A percentile compares a stretch with the other conserved stretches of the same genome.
phyloP scores from a whole-genome alignment of 1,140 invertebrate genomes.

The Eupeodes corollae region DNA sequence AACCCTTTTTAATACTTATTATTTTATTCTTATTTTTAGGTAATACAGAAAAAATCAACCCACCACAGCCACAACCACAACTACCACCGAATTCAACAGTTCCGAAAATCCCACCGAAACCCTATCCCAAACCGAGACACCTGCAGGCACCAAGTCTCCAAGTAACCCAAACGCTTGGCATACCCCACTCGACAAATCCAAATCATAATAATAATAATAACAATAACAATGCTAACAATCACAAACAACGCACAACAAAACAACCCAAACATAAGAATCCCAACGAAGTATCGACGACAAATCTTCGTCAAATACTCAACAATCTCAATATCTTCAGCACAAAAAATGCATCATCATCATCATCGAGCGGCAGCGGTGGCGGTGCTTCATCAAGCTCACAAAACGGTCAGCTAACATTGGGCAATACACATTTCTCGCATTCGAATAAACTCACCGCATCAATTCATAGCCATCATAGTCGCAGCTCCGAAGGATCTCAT shows the following conservation, averaged over 20 bases:
- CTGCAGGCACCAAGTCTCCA: slow-evolving; percentile 5
- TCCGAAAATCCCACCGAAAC: slow-evolving; percentile 17
- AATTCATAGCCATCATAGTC: slow-evolving; percentile 35
- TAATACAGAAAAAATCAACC: no score
- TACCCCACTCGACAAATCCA: slow-evolving; percentile 7
- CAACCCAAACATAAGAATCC: slow-evolving; percentile 36
- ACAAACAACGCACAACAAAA: slow-evolving; percentile 11
- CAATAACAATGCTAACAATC: slow-evolving; percentile 9
- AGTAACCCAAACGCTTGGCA: not conserved
- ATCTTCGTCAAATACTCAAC: slow-evolving; percentile 61
- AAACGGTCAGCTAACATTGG: slow-evolving; percentile 3
- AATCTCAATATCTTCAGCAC: slow-evolving; percentile 70
- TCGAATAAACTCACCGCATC: slow-evolving; percentile 29
- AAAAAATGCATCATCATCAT: slow-evolving; percentile 19
- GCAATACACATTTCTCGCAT: slow-evolving; percentile 18
- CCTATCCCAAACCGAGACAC: slow-evolving; percentile 2
- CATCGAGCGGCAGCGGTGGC: slow-evolving; percentile 5
- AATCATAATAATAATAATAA: slow-evolving; percentile 14
- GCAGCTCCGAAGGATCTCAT: slow-evolving; percentile 31
- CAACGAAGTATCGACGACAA: slow-evolving; percentile 41
- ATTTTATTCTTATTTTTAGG: not conserved
- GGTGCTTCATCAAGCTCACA: not conserved
- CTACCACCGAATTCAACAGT: slow-evolving; percentile 7
- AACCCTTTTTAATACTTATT: no score
- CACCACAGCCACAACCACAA: no score